phyloP scores from a whole-genome alignment of 2,888 invertebrate genomes.

The Lithophane semibrunnea region DNA sequence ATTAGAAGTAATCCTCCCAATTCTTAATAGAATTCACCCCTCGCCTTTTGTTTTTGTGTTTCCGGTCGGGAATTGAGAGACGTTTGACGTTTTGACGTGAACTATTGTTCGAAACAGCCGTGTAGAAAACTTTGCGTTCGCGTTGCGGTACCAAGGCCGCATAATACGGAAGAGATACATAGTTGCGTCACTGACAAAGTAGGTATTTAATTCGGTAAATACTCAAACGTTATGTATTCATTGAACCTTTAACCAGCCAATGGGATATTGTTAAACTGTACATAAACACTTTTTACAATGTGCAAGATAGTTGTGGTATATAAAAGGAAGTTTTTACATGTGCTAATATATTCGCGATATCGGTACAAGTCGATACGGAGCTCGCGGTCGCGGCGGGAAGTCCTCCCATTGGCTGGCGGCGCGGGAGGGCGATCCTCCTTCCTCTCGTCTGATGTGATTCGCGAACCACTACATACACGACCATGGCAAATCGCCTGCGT shows the following conservation, averaged over 20 bases:
- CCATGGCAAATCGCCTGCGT: slow-evolving; percentile 80
- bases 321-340: slow-evolving; percentile 63
- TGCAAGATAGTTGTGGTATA: slow-evolving; percentile 66
- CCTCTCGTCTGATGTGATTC: slow-evolving; percentile 88
- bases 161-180: slow-evolving; percentile 76
- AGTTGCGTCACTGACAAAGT: slow-evolving; percentile 64
- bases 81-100: slow-evolving; percentile 80
- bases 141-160: slow-evolving; percentile 82
- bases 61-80: slow-evolving; percentile 78
- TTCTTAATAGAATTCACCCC: slow-evolving; percentile 83
- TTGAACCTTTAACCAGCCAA: slow-evolving; percentile 68
- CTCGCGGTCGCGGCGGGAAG: slow-evolving; percentile 77
- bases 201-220: slow-evolving; percentile 56
- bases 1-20: slow-evolving; percentile 84
- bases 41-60: slow-evolving; percentile 84
- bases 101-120: slow-evolving; percentile 72
- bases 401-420: slow-evolving; percentile 83
- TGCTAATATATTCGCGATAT: slow-evolving; percentile 88
- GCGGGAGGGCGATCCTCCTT: slow-evolving; percentile 89
- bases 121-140: slow-evolving; percentile 79
- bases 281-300: slow-evolving; percentile 43
- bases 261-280: slow-evolving; percentile 45
- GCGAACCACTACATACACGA: slow-evolving; percentile 81
- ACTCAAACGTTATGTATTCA: slow-evolving; percentile 64
- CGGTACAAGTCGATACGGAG: slow-evolving; percentile 75